Percentiles rank a stretch among this genome's conserved stretches.
Evolutionary conservation across 2,113 vertebrate species (phyloP).

Genomic region (Todiramphus chloris): DNA sequence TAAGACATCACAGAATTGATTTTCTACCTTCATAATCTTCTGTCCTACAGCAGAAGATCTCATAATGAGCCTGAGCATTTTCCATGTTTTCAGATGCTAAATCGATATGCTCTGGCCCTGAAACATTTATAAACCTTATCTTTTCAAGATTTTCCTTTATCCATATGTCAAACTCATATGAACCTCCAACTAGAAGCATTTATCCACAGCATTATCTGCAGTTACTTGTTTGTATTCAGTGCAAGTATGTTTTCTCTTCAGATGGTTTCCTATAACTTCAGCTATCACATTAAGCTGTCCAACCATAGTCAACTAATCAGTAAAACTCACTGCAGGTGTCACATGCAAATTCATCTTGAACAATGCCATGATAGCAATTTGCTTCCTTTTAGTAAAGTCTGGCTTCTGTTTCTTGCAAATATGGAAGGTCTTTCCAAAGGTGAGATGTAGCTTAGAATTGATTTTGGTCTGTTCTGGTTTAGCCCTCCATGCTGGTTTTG

Average conservation of each 20-base stretch:
- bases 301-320: background rate
- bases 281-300: background rate
- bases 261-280: background rate
- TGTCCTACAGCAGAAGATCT: conserved; percentile 14
- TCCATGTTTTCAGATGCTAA: background rate
- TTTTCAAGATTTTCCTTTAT: conserved; percentile 15
- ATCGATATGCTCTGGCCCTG: background rate
- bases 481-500: background rate
- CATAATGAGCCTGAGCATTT: conserved; percentile 12
- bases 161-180: background rate
- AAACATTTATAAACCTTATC: conserved; percentile 26
- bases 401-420: background rate
- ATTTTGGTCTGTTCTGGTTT: background rate
- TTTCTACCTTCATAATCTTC: conserved; percentile 9
- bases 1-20: conserved; percentile 12
- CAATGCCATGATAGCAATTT: background rate
- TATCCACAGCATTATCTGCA: background rate
- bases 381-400: background rate
- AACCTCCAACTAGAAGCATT: background rate
- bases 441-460: background rate
- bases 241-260: background rate
- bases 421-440: background rate
- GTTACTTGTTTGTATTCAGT: background rate
- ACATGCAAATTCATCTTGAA: background rate
- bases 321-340: background rate